Evolutionary conservation across 2,888 invertebrate genomes (phyloP).

Genomic region (Eurois occulta): DNA sequence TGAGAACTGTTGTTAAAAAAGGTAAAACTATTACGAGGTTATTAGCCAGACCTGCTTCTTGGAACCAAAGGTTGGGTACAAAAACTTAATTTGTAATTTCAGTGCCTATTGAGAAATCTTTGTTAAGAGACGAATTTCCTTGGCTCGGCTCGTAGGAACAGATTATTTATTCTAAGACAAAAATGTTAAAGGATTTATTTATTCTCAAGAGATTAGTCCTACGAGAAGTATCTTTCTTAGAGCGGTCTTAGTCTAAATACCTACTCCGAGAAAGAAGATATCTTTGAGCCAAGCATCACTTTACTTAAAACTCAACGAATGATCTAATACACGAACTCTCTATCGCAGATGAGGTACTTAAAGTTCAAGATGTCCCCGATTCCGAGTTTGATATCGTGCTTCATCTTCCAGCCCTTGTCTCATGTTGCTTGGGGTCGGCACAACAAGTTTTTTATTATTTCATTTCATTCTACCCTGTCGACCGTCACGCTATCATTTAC

Average conservation of each 20-base stretch:
- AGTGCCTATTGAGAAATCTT: not conserved
- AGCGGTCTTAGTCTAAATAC: not conserved
- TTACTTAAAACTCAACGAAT: not conserved
- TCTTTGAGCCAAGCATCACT: not conserved
- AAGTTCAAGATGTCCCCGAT: not conserved
- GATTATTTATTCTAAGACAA: slow-evolving; percentile 14
- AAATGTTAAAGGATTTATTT: slow-evolving; percentile 3
- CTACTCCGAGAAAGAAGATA: not conserved
- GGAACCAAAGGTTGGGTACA: not conserved
- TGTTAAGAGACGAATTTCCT: slow-evolving; percentile 2
- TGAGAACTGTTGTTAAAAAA: not conserved
- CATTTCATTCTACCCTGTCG: not conserved
- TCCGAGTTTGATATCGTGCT: not conserved
- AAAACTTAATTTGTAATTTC: slow-evolving; percentile 2
- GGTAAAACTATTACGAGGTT: not conserved
- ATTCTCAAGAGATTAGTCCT: not conserved
- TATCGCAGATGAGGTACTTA: not conserved
- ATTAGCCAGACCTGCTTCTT: not conserved
- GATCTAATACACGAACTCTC: not conserved
- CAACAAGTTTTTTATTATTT: not conserved
- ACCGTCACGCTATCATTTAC: not conserved
- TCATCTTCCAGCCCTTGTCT: not conserved
- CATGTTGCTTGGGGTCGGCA: not conserved
- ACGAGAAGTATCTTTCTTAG: not conserved
- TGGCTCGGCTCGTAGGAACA: not conserved